phyloP scores from a whole-genome alignment of 2,113 vertebrate species.

The Microtus ochrogaster region DNA sequence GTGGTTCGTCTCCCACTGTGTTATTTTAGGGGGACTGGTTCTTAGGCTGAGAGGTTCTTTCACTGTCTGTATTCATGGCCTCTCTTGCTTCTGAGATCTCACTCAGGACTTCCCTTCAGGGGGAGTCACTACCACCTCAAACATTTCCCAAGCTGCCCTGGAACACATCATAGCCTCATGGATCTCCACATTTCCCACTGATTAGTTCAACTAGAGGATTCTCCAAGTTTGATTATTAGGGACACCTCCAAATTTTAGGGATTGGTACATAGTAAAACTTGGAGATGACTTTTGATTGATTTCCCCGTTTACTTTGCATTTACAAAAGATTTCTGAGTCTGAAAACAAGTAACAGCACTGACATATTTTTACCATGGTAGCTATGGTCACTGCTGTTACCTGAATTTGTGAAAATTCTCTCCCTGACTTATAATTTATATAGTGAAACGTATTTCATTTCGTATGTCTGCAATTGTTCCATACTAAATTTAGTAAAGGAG shows the following conservation, averaged over 20 bases:
- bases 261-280: neutral
- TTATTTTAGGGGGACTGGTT: neutral
- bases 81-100: neutral
- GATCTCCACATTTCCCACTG: neutral
- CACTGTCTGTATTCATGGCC: neutral
- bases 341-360: neutral
- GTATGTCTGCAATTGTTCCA: neutral
- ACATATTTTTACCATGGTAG: neutral
- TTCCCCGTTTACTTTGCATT: neutral
- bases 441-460: neutral
- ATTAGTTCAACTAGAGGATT: neutral
- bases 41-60: neutral
- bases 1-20: neutral
- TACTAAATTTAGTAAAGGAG: constrained; percentile 38
- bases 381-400: neutral
- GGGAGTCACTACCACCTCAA: neutral
- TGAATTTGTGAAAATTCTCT: constrained; percentile 34
- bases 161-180: neutral
- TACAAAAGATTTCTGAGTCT: constrained; percentile 33
- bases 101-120: neutral
- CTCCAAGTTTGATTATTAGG: neutral
- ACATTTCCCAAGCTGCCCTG: neutral
- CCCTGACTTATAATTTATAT: neutral
- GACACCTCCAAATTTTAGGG: neutral
- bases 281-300: neutral